phyloP scores from a whole-genome alignment of 2,888 invertebrate species.

The Drosophila lacicola region DNA sequence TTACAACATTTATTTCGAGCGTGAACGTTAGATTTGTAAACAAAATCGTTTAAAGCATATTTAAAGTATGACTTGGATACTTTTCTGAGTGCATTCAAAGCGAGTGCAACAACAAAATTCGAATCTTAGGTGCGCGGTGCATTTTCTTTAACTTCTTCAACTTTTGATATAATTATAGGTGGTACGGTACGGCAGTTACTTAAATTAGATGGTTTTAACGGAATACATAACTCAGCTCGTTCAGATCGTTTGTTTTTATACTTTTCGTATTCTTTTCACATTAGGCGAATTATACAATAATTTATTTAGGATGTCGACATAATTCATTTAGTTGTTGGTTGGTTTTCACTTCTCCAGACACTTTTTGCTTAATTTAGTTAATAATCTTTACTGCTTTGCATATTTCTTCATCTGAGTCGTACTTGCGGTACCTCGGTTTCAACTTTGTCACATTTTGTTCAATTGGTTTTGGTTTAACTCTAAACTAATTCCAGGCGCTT shows the following conservation, averaged over 20 bases:
- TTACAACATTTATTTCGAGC: slow-evolving; percentile 65
- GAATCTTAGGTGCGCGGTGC: slow-evolving; percentile 53
- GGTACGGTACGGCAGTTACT: slow-evolving; percentile 71
- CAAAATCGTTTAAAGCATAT: slow-evolving; percentile 20
- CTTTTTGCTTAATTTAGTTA: slow-evolving; percentile 62
- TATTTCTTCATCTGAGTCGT: slow-evolving; percentile 51
- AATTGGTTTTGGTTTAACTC: slow-evolving; percentile 55
- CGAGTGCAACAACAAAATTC: slow-evolving; percentile 44
- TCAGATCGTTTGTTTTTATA: slow-evolving; percentile 13
- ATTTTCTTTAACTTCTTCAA: slow-evolving; percentile 9
- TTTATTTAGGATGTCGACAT: slow-evolving; percentile 71
- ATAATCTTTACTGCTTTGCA: slow-evolving; percentile 48
- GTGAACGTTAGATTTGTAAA: slow-evolving; percentile 31
- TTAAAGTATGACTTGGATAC: slow-evolving; percentile 50
- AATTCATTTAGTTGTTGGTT: slow-evolving; percentile 31
- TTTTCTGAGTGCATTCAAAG: slow-evolving; percentile 38
- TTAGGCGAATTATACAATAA: slow-evolving; percentile 65
- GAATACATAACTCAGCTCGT: slow-evolving; percentile 47
- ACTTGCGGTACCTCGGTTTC: slow-evolving; percentile 39
- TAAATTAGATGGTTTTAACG: slow-evolving; percentile 45
- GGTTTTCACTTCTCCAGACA: slow-evolving; percentile 21
- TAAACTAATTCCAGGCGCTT: slow-evolving; percentile 90
- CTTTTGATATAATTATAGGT: slow-evolving; percentile 37
- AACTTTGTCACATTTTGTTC: slow-evolving; percentile 49
- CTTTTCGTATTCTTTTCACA: slow-evolving; percentile 28